These are phyloP conservation scores for Tetragnatha versicolor DNA, from an alignment of 1,140 invertebrate species.

Conservation along the genomic window DNA sequence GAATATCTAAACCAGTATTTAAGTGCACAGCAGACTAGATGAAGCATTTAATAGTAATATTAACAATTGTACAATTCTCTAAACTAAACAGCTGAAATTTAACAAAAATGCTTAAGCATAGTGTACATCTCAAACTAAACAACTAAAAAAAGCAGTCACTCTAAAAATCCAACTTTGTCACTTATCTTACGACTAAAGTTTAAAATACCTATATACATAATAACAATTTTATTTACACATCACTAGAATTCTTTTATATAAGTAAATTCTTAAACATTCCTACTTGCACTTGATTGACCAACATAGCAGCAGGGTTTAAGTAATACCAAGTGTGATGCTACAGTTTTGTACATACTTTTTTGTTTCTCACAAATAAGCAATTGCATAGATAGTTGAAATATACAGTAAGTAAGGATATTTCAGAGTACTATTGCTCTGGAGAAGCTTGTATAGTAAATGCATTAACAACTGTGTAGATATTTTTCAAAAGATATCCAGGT, in stretches of 20 bases:
- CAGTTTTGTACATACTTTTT: constrained; percentile 27
- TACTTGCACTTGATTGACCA: constrained; percentile 35
- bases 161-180: not conserved
- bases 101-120: not conserved
- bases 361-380: constrained; percentile 19
- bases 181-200: not conserved
- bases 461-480: constrained; percentile 28
- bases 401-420: constrained; percentile 20
- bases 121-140: not conserved
- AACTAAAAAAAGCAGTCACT: not conserved
- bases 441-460: constrained; percentile 39
- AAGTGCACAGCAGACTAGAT: constrained; percentile 46
- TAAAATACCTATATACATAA: constrained; percentile 26
- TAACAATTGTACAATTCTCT: constrained; percentile 13
- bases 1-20: not conserved
- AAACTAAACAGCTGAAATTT: not conserved
- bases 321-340: not conserved
- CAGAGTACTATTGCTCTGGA: constrained; percentile 23
- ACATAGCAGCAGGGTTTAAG: not conserved
- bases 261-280: not conserved
- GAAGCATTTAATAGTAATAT: constrained; percentile 4
- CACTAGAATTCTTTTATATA: constrained; percentile 24
- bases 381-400: constrained; percentile 48
- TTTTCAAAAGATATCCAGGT: constrained; percentile 22
- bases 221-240: constrained; percentile 31